These are phyloP conservation scores for Cyanoramphus novaezelandiae DNA, from an alignment of 2,113 vertebrate species.

Conservation along the genomic window DNA sequence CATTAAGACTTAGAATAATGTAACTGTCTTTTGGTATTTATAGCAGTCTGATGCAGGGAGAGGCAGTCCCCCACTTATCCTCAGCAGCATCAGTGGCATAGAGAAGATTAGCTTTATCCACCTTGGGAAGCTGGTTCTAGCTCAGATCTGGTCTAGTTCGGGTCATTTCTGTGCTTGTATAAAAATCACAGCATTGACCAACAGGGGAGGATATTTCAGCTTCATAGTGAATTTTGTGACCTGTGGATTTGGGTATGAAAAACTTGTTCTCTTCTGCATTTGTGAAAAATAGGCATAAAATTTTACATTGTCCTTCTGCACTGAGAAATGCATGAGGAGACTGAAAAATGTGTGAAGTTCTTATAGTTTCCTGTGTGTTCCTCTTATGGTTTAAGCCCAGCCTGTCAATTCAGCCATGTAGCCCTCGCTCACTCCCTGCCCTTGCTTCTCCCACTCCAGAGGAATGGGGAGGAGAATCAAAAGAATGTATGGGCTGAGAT, in stretches of 20 bases:
- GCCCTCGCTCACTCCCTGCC: too few relatives aligned
- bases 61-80: neutral
- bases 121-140: neutral
- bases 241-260: neutral
- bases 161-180: fast-evolving
- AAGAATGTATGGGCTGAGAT: too few relatives aligned
- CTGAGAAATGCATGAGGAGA: neutral
- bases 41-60: neutral
- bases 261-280: neutral
- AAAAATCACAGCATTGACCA: neutral
- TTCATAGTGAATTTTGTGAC: neutral
- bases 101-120: neutral
- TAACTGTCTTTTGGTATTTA: constrained; percentile 22
- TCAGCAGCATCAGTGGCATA: fast-evolving
- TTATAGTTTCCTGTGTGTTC: fast-evolving
- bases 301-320: neutral
- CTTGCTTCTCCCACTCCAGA: too few relatives aligned
- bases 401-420: too few relatives aligned
- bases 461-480: too few relatives aligned
- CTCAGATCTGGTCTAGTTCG: neutral
- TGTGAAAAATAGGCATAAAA: neutral
- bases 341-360: neutral
- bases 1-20: constrained; percentile 12
- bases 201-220: neutral
- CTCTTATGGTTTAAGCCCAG: too few relatives aligned